Evolutionary conservation across 2,113 vertebrate genomes (phyloP), one percentile per base, ranked within the genome.

Genomic region (Phylloscopus trochilus): DNA sequence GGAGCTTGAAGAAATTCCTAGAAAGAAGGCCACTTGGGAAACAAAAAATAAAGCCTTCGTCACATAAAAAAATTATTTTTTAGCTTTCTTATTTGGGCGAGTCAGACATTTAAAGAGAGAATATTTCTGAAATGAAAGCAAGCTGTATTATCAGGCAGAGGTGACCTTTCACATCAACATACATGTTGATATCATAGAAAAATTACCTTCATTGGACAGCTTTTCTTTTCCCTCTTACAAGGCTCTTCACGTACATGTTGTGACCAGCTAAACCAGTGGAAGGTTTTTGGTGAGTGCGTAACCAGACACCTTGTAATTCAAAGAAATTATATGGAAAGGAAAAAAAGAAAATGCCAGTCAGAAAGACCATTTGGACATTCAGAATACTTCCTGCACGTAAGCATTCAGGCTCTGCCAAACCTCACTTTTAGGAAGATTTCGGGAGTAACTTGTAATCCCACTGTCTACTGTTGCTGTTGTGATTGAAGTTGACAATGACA

Each of bases 271-370:
- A 83, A 41, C 27, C 89, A 94, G 33, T 37, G 7, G 19, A 64
- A 92, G 23, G 17, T 44, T 63, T 93, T 72, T 69, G 14, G 13
- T 31, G 67, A 49, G 76, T 70, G 41, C 11, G 81, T 92, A 96
- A 95, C 21, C 33, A 86, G 49, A 60, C 31, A 67, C 28, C 31
- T 91, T 49, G 15, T 92, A 89, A 93, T 83, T 95, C 84, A 80
- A 69, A 55, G 51, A 74, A 72, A 93, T 70, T 63, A 31, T 88
- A 68, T 87, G 14, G 43, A 60, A 77, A 93, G 33, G 83, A 76
- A 84, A 76, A 89, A 94, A 78, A 74, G 15, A 87, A 89, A 69
- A 93, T 87, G 4, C 88, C 67, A 86, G 55, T 92, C 68, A 93
- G 74, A 95, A 95, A 92, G 43, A n/a, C 9, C 60, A 43, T 23